These are phyloP conservation scores for Palythoa grandiflora DNA, from an alignment of 92 coral and sea anemone species.

Conservation along the genomic window DNA sequence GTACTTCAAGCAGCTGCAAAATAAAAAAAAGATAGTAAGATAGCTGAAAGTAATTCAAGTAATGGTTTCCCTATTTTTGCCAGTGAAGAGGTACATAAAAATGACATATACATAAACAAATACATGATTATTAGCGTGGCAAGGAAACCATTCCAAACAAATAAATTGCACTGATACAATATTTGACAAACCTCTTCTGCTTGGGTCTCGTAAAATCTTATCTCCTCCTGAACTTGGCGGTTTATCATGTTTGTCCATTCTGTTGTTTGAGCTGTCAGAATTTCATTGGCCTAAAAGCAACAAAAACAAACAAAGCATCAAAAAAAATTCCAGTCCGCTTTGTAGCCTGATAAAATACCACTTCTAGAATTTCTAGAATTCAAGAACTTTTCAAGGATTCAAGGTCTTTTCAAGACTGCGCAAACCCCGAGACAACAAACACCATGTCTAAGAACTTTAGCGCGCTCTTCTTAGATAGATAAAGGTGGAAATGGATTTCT, in stretches of 20 bases:
- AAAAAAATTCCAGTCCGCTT: too few species aligned
- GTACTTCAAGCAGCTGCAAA: slow-evolving; percentile 77
- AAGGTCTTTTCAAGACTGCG: too few species aligned
- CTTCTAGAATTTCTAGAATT: too few species aligned
- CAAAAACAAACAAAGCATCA: not conserved
- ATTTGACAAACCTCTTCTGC: slow-evolving; percentile 73
- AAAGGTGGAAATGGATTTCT: too few species aligned
- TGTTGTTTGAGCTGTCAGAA: slow-evolving; percentile 78
- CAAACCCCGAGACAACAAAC: too few species aligned
- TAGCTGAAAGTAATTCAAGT: not conserved
- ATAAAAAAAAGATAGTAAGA: not conserved
- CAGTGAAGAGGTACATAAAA: not conserved
- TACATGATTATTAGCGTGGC: too few species aligned
- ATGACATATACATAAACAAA: too few species aligned
- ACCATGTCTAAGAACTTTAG: too few species aligned
- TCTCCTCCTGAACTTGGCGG: slow-evolving; percentile 88
- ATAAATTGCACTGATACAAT: not conserved
- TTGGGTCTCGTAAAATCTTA: slow-evolving; percentile 77
- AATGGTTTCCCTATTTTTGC: not conserved
- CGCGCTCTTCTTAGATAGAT: too few species aligned
- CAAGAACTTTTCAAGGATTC: too few species aligned
- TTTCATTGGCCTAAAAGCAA: slow-evolving; percentile 78
- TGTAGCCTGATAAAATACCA: not conserved
- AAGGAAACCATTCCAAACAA: not conserved
- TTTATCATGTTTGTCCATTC: slow-evolving; percentile 96